These are phyloP conservation scores for Drosophila pandora DNA, from an alignment of 1,140 invertebrate genomes.

Conservation along the genomic window DNA sequence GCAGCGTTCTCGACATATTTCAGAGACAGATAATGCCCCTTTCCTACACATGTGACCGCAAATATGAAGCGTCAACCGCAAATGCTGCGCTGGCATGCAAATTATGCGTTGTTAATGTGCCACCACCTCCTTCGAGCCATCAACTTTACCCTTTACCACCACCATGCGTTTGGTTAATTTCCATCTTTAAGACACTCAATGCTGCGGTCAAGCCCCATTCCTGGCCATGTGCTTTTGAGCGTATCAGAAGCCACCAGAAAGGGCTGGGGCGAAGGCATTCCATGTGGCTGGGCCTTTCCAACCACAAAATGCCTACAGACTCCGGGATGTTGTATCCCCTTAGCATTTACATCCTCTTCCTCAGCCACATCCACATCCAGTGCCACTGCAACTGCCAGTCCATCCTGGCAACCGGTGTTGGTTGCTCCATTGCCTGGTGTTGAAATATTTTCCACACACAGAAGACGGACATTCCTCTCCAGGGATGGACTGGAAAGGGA, in stretches of 20 bases:
- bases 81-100: constrained; percentile 72
- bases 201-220: constrained; percentile 54
- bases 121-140: neutral
- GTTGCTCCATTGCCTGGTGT: constrained; percentile 24
- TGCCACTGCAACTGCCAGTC: constrained; percentile 35
- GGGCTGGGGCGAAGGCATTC: constrained; percentile 58
- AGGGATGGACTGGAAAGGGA: neutral
- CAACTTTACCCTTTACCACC: constrained; percentile 1
- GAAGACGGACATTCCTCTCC: constrained; percentile 21
- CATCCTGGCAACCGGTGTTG: constrained; percentile 19
- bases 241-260: constrained; percentile 27
- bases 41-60: constrained; percentile 51
- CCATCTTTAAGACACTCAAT: constrained; percentile 80
- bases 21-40: constrained; percentile 31
- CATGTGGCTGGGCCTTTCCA: constrained; percentile 53
- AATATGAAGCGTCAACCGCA: constrained; percentile 75
- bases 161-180: constrained; percentile 65
- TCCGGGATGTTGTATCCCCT: constrained; percentile 27
- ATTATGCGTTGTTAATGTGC: constrained; percentile 75
- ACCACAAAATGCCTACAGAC: constrained; percentile 68
- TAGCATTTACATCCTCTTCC: neutral
- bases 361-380: constrained; percentile 7
- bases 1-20: constrained; percentile 64
- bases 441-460: constrained; percentile 45
- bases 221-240: constrained; percentile 36